Evolutionary conservation across 2,888 invertebrate genomes (phyloP), one percentile per base, ranked within the genome.

Genomic region (Teleogryllus oceanicus): DNA sequence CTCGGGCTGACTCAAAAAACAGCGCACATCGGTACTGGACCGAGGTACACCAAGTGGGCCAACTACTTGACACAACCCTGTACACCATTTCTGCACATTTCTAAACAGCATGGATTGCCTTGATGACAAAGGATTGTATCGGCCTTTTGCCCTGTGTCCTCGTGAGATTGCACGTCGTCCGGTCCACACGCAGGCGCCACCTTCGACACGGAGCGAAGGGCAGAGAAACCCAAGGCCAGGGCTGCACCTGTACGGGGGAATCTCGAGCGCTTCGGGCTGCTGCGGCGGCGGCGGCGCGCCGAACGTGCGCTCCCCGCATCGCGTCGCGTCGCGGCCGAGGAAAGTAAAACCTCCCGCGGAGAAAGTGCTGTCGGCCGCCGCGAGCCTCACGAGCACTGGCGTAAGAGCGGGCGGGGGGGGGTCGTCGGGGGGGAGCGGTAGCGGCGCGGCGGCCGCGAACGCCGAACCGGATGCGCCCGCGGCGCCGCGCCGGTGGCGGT

Each of bases 271-370:
- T 62, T 62, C 16, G n/a, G 3, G 62, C 4, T 5, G 62, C 16
- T 18, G 13, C 13, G 2, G 62, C 62, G 62, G 62, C 16, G 62
- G n/a, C 16, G 62, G 62, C 62, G 62, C 5, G 62, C 16, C 5
- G 62, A 13, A n/a, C 62, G 62, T 18, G 62, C 62, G n/a, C 37
- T 37, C 37, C 37, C 37, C 37, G 37, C 37, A 3, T 24, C 24
- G 24, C 24, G 24, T 24, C 24, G 37, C 37, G 37, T 37, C 37
- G 37, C 37, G 37, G 37, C 16, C 62, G 62, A 62, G 62, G 62
- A 62, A 62, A 62, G 62, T 62, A 62, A 62, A 62, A 62, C 62
- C 16, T 62, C n/a, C 16, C 62, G 62, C 62, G 62, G 62, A 62
- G 62, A 62, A 62, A 62, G 62, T 62, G 62, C 62, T 62, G 62